These are phyloP conservation scores for Trigoniulus corallinus DNA, from an alignment of 1,140 invertebrate species.

Conservation along the genomic window DNA sequence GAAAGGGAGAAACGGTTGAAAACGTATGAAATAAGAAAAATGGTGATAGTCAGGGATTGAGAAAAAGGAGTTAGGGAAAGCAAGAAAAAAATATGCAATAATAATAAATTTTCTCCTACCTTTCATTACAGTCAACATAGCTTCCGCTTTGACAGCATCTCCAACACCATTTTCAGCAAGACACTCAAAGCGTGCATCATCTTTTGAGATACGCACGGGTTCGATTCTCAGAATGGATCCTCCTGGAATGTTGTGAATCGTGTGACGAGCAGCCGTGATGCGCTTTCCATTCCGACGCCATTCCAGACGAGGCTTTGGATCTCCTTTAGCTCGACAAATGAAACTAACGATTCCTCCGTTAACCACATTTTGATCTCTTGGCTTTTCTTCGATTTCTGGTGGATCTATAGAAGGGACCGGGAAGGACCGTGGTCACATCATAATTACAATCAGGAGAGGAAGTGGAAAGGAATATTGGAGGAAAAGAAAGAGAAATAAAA, in stretches of 20 bases:
- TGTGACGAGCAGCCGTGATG: slow-evolving; percentile 24
- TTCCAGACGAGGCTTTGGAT: slow-evolving; percentile 43
- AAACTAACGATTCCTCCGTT: slow-evolving; percentile 83
- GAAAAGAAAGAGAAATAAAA: slow-evolving; percentile 1
- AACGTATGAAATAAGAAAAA: too few species aligned
- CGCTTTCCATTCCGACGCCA: slow-evolving; percentile 29
- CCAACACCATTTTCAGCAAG: slow-evolving; percentile 91
- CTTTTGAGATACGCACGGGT: slow-evolving; percentile 58
- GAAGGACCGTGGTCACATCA: slow-evolving; percentile 23
- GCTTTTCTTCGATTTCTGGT: slow-evolving; percentile 69
- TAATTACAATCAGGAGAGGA: slow-evolving; percentile 3
- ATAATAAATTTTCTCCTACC: too few species aligned
- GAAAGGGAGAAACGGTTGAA: too few species aligned
- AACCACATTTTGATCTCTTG: slow-evolving; percentile 68
- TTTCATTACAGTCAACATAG: slow-evolving; percentile 71
- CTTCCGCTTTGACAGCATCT: slow-evolving; percentile 75
- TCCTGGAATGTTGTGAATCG: slow-evolving; percentile 34
- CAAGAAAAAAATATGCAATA: too few species aligned
- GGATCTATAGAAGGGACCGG: too few species aligned
- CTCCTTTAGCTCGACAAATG: slow-evolving; percentile 81
- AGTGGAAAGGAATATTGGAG: slow-evolving; percentile 5
- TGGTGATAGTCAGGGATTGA: too few species aligned
- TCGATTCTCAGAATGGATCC: slow-evolving; percentile 80
- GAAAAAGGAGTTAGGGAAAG: too few species aligned
- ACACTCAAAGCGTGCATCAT: slow-evolving; percentile 86